Conservation (phyloP, 2,888 invertebrate species). For the Emmelina monodactyla region DNA sequence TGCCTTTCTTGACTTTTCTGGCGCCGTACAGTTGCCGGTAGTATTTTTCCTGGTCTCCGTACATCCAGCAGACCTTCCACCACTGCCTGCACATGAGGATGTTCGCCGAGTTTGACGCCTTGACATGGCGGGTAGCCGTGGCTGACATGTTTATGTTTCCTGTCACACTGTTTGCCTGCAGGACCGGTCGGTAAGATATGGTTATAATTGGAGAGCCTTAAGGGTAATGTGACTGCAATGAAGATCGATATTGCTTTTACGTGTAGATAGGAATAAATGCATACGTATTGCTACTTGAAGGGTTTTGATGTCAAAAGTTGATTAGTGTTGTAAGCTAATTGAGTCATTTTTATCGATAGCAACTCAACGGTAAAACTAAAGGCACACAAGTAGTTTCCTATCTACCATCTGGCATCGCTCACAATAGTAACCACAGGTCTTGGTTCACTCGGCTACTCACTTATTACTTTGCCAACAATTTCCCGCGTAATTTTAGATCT, state of each 20-base stretch:
- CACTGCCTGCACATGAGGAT: conserved; percentile 86
- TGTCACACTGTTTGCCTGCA: no score
- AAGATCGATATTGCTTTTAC: no score
- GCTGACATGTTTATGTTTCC: conserved; percentile 47
- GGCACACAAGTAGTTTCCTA: background rate
- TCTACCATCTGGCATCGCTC: background rate
- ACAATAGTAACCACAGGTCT: no score
- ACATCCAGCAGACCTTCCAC: conserved; percentile 91
- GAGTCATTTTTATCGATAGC: background rate
- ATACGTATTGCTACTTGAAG: background rate
- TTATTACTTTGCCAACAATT: background rate
- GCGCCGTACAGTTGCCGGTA: conserved; percentile 82
- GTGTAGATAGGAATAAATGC: background rate
- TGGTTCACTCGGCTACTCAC: background rate
- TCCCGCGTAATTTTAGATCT: no score
- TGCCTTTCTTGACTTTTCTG: conserved; percentile 49
- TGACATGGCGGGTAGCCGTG: conserved; percentile 58
- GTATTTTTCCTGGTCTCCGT: conserved; percentile 85
- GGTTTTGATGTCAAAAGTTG: no score
- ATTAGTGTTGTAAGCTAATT: no score
- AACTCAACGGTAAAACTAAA: background rate
- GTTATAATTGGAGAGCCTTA: background rate
- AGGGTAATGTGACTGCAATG: conserved; percentile 1
- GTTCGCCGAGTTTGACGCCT: conserved; percentile 70
- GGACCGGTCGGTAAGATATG: background rate